A percentile compares a stretch with the other conserved stretches of the same genome.
Evolutionary conservation across 2,797 vertebrate genomes (phyloP).

Genomic region (Epinephelus coioides): DNA sequence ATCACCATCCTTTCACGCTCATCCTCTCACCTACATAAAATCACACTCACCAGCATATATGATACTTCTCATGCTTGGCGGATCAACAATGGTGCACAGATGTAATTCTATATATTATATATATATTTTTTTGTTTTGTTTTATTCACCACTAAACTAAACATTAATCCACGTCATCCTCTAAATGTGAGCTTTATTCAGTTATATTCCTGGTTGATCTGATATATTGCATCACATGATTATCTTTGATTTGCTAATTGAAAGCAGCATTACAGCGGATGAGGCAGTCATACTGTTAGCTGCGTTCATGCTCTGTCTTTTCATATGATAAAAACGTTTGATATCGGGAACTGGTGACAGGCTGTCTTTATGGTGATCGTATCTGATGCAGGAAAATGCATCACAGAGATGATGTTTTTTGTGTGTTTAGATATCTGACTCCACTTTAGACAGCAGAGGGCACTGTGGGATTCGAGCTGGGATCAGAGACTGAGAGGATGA

Average conservation of each 20-base stretch:
- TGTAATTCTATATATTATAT: not conserved
- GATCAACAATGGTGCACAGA: not conserved
- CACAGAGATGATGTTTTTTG: not conserved
- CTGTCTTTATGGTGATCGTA: slow-evolving; percentile 33
- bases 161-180: no score
- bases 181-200: not conserved
- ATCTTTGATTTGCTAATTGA: slow-evolving; percentile 18
- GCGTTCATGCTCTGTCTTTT: slow-evolving; percentile 6
- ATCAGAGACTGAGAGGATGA: slow-evolving; percentile 17
- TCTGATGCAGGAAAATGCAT: slow-evolving; percentile 37
- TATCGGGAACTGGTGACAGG: slow-evolving; percentile 41
- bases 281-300: not conserved
- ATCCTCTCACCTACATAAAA: slow-evolving; percentile 7
- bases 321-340: slow-evolving; percentile 21
- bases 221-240: slow-evolving; percentile 14
- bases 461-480: slow-evolving; percentile 56
- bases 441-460: slow-evolving; percentile 73
- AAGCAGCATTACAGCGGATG: not conserved
- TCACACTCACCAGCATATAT: not conserved
- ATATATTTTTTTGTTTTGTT: not conserved
- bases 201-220: slow-evolving; percentile 15
- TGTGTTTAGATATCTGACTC: slow-evolving; percentile 25
- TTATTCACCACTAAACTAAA: not conserved
- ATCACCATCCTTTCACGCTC: slow-evolving; percentile 13
- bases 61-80: not conserved